These are phyloP conservation scores for Dermochelys coriacea DNA, from an alignment of 2,797 vertebrate genomes.

Conservation along the genomic window DNA sequence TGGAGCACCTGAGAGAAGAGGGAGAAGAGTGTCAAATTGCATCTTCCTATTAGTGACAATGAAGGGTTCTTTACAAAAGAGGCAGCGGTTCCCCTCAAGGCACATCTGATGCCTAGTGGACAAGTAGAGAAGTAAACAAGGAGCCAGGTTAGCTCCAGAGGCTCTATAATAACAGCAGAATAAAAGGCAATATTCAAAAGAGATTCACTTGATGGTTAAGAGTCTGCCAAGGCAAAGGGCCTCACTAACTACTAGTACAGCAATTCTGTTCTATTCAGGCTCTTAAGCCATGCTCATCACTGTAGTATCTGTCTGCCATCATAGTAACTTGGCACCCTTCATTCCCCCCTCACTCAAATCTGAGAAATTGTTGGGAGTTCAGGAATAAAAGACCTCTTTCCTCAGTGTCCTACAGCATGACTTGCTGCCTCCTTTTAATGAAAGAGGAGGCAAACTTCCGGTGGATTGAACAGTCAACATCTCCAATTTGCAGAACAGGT, in stretches of 20 bases:
- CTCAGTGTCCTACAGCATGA: not conserved
- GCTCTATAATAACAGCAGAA: slow-evolving; percentile 15
- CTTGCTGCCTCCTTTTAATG: not conserved
- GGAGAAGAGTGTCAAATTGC: not conserved
- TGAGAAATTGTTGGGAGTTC: not conserved
- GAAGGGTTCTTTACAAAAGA: not conserved
- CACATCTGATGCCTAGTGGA: not conserved
- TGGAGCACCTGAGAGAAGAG: not conserved
- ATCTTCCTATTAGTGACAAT: not conserved
- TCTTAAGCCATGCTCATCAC: not conserved
- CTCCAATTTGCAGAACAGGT: accelerated
- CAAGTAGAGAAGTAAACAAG: slow-evolving; percentile 2
- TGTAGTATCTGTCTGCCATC: not conserved
- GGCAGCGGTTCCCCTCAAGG: not conserved
- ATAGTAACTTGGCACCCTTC: not conserved
- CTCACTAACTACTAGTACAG: not conserved
- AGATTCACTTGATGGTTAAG: not conserved
- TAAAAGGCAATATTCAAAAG: not conserved
- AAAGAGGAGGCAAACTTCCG: not conserved
- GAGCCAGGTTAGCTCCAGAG: not conserved
- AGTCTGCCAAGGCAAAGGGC: not conserved
- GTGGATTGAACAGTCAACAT: not conserved
- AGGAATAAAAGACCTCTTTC: not conserved
- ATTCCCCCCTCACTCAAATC: not conserved
- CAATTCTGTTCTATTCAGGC: not conserved